Evolutionary conservation across 2,888 invertebrate genomes (phyloP).

Genomic region (Tipula helvola): DNA sequence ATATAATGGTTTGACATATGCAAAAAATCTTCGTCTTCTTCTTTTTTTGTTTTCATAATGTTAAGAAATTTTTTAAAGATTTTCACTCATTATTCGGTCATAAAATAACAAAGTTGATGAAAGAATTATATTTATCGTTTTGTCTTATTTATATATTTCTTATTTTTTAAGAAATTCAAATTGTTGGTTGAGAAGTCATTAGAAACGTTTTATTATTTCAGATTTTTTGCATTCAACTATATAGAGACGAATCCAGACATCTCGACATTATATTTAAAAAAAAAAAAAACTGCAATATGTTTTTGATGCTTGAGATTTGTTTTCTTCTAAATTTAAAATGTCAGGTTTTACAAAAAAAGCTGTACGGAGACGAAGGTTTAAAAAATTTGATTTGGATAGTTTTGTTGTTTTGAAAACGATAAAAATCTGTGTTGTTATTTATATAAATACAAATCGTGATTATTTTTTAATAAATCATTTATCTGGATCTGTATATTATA

Average conservation of each 20-base stretch:
- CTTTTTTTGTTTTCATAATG: neutral
- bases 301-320: neutral
- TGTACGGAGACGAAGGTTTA: neutral
- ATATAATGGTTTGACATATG: neutral
- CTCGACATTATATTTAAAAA: neutral
- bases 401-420: neutral
- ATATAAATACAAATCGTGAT: neutral
- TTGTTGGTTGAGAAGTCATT: neutral
- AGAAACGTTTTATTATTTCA: neutral
- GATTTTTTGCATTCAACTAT: neutral
- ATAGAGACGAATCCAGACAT: neutral
- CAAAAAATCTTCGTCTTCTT: neutral
- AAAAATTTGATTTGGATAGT: neutral
- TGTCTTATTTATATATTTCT: neutral
- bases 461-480: neutral
- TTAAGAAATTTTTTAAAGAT: neutral
- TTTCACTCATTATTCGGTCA: neutral
- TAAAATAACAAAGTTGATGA: slow-evolving; percentile 4
- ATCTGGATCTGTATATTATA: neutral
- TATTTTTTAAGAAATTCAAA: neutral
- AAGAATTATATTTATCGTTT: slow-evolving; percentile 4
- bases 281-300: neutral
- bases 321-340: neutral
- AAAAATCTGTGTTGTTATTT: neutral
- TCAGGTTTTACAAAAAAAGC: neutral